Conservation (phyloP, 2,113 vertebrate species). For the Bos javanicus region DNA sequence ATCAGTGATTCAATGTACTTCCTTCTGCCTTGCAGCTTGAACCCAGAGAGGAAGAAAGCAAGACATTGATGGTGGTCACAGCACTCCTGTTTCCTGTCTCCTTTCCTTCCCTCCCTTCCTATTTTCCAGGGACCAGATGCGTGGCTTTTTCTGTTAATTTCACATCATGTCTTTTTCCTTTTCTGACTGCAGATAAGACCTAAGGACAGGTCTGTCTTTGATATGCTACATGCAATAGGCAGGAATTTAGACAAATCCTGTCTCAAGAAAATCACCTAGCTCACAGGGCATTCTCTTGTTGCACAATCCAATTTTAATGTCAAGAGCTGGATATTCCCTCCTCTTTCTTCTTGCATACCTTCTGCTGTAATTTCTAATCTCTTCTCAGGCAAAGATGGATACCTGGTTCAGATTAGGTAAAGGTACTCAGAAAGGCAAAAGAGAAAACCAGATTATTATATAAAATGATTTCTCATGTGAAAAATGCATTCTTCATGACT, state of each 20-base stretch:
- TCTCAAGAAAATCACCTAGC: slow-evolving; percentile 12
- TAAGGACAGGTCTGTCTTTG: neutral
- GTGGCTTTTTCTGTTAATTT: neutral
- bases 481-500: neutral
- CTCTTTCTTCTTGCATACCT: neutral
- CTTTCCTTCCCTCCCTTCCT: neutral
- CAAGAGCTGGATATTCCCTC: neutral
- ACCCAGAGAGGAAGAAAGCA: neutral
- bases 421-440: neutral
- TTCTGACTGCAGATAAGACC: neutral
- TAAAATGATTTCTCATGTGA: neutral
- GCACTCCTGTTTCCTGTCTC: neutral
- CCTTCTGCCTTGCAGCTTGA: neutral
- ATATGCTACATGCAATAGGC: neutral
- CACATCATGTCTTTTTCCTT: neutral
- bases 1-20: neutral
- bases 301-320: neutral
- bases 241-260: neutral
- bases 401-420: neutral
- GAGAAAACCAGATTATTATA: slow-evolving; percentile 3
- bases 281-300: neutral
- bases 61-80: neutral
- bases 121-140: neutral
- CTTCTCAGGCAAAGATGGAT: neutral
- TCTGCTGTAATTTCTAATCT: slow-evolving; percentile 40